Base-by-base conservation (phyloP, 2,888 invertebrate genomes). In the Liopterus haemorrhoidalis region DNA sequence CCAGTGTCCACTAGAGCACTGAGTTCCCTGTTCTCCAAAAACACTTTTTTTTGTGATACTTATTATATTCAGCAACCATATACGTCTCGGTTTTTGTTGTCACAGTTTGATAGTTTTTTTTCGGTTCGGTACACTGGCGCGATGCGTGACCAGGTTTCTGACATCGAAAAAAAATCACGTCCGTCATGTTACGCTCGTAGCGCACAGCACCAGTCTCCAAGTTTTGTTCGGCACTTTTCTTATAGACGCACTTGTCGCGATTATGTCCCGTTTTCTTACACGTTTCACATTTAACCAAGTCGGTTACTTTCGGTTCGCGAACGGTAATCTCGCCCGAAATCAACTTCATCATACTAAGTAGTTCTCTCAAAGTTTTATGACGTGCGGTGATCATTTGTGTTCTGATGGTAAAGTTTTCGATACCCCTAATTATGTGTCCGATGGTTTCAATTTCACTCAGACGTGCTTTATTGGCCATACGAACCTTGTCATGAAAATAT, bases 401-500 rank as follows among this genome's bases (percentile, higher is more conserved):
- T 28, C 37, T 2, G 5, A 43, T 20, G 1, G 37, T 43, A n/a
- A 43, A 43, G 9, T 43, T 43, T 2, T 43, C 43, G 4, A 43
- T 43, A 8, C 43, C 43, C 16, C 43, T 12, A 9, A 43, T 43
- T 6, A 43, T 8, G n/a, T 43, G 30, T 20, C 37, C 19, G 5
- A 43, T 11, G 5, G 21, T 8, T 15, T 43, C 43, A 1, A 6
- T 19, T 12, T 43, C 38, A 4, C 9, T 15, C 5, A 43, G 8
- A 9, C 19, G 12, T 8, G 43, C 43, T 20, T n/a, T 43, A 11
- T 14, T 43, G 3, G 36, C 19, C 12, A 43, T 2, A 8, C 32
- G 36, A 14, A 37, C 2, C 18, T 43, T n/a, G 19, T 36, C 31
- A 2, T 37, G 9, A 15, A 37, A 43, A 20, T 43, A 37, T 2